phyloP scores from a whole-genome alignment of 2,113 vertebrate species.

The Oceanites oceanicus region DNA sequence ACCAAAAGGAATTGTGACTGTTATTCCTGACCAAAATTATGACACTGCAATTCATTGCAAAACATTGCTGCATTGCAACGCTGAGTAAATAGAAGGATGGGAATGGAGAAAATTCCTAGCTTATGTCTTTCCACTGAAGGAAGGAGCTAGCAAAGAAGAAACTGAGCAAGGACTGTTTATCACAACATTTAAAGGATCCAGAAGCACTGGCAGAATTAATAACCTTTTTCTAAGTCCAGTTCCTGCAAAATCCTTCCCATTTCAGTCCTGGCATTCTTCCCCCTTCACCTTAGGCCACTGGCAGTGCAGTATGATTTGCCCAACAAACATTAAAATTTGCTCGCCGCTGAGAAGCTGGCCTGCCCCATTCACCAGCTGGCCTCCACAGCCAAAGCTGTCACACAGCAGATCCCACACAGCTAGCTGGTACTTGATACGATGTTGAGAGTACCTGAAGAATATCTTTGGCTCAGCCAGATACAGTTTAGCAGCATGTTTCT shows the following conservation, averaged over 20 bases:
- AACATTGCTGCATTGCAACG: background rate
- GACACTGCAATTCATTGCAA: background rate
- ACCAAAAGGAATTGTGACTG: background rate
- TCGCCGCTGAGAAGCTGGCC: background rate
- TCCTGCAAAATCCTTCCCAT: background rate
- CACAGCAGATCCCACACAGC: background rate
- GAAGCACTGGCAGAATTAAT: background rate
- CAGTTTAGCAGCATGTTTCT: background rate
- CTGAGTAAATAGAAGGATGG: background rate
- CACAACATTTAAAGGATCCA: background rate
- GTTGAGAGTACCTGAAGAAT: background rate
- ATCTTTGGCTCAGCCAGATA: background rate
- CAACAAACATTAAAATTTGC: background rate
- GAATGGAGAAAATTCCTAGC: background rate
- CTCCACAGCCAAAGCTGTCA: background rate
- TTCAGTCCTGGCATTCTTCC: background rate
- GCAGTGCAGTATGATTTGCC: background rate
- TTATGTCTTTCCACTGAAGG: background rate
- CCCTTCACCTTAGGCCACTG: background rate
- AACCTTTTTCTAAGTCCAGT: background rate
- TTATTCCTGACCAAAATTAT: background rate
- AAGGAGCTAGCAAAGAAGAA: background rate
- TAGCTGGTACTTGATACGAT: background rate
- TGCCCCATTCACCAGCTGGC: background rate
- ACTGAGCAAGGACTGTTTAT: background rate